phyloP scores from a whole-genome alignment of 2,888 invertebrate species.

The Epistrophe eligans region DNA sequence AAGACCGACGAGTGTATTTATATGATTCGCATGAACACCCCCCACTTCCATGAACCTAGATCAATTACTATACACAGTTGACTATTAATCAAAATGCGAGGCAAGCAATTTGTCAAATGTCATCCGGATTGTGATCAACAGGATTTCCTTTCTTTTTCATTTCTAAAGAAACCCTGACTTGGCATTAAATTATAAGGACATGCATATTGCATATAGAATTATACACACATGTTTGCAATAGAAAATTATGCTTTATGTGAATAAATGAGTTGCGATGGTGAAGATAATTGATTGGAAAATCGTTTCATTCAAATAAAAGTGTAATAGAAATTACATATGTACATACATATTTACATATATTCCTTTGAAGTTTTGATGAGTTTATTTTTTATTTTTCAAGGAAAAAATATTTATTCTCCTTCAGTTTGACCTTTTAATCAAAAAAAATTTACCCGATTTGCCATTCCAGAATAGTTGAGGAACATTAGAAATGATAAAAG shows the following conservation, averaged over 20 bases:
- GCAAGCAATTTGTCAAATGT: slow-evolving; percentile 47
- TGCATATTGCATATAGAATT: slow-evolving; percentile 19
- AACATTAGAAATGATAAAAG: no score
- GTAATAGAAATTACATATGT: neutral
- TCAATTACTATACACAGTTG: slow-evolving; percentile 37
- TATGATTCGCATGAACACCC: slow-evolving; percentile 24
- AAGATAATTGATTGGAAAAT: slow-evolving; percentile 25
- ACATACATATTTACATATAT: no score
- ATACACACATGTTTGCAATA: neutral
- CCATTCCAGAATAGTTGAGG: no score
- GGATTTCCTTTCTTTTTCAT: slow-evolving; percentile 28
- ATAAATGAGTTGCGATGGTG: neutral
- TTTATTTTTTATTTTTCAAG: neutral
- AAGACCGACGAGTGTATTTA: no score
- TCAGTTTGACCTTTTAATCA: neutral
- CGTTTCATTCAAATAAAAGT: neutral
- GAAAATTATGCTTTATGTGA: slow-evolving; percentile 28
- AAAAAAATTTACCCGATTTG: no score
- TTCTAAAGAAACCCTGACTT: slow-evolving; percentile 6
- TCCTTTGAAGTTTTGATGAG: neutral
- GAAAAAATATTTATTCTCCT: no score
- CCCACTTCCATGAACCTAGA: neutral
- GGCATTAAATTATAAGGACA: neutral
- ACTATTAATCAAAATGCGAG: slow-evolving; percentile 50
- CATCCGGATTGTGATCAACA: slow-evolving; percentile 39